These are phyloP conservation scores for Furnarius figulus DNA, from an alignment of 2,113 vertebrate species.

Conservation along the genomic window DNA sequence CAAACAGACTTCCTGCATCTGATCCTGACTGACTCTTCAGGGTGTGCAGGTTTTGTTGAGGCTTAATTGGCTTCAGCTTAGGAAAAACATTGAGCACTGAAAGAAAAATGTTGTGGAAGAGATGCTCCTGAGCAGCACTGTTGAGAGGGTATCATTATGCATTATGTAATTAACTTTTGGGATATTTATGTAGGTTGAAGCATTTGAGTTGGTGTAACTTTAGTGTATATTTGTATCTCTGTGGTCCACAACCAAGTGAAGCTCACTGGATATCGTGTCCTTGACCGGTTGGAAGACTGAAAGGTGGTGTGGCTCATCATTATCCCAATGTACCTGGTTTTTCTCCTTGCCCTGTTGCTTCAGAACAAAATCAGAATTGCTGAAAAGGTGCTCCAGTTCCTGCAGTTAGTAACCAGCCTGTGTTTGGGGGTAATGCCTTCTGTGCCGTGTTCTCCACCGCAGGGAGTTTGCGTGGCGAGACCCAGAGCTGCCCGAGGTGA, in stretches of 20 bases:
- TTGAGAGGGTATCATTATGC: background rate
- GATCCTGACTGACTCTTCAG: background rate
- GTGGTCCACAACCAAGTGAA: background rate
- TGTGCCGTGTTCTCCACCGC: background rate
- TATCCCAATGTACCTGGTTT: rapidly evolving
- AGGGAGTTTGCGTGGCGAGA: slow-evolving; percentile 98
- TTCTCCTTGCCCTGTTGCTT: background rate
- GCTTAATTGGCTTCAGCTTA: background rate
- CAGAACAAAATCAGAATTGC: background rate
- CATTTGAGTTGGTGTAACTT: background rate
- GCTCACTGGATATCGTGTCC: rapidly evolving
- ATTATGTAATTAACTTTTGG: background rate
- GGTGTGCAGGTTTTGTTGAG: background rate
- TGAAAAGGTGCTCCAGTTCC: background rate
- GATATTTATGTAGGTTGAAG: background rate
- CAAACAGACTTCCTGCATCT: background rate
- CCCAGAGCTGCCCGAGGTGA: slow-evolving; percentile 92
- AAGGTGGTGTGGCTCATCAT: background rate
- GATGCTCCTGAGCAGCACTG: background rate
- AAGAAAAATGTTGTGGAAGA: background rate
- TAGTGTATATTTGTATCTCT: background rate
- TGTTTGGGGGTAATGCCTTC: background rate
- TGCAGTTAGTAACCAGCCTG: rapidly evolving
- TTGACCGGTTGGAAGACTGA: background rate
- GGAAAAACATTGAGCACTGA: background rate